Base-by-base conservation (phyloP, 2,888 invertebrate genomes). In the Mongoloraphidia duomilia region DNA sequence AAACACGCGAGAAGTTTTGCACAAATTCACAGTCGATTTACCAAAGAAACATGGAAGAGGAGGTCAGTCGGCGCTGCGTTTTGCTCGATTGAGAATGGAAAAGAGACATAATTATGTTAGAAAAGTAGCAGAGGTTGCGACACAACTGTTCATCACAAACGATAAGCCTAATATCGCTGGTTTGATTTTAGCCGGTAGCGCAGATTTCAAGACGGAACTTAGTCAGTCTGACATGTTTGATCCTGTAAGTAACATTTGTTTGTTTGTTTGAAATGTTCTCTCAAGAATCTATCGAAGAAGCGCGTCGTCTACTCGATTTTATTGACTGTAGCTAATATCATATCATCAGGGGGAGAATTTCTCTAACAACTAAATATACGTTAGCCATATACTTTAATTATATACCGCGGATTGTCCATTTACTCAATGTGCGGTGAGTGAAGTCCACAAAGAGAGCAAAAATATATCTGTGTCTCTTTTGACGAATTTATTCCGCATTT, bases 201-300 rank as follows among this genome's bases (percentile, higher is more conserved):
- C 98, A 12, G 98, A 98, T 71, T 98, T 98, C 72, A 99, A 98
- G 79, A 98, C 97, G 56, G 98, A 98, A 70, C 82, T 98, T 61
- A 94, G 94, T 66, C 97, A 97, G 74, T 97, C 97, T 0, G 97
- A 98, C 67, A 97, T 98, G 96, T 98, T 98, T 71, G 98, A 98
- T 75, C 94, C 92, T 65, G 94, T 95, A 68, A 78, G 84, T 76
- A 50, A 42, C 47, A 34, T 38, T 44, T 10, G 34, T 26, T 8
- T n/a, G n/a, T n/a, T 34, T 33, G 17, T 6, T 41, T 13, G n/a
- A n/a, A n/a, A n/a, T n/a, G n/a, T 2, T 17, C 17, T 41, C 4
- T 43, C 17, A 2, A 43, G 2, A 34, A 13, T 34, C 42, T 17
- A 10, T 39, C 10, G 2, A 14, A 36, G 9, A 6, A 34, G 10